phyloP scores from a whole-genome alignment of 2,888 invertebrate species.

The Parnassius orleans region DNA sequence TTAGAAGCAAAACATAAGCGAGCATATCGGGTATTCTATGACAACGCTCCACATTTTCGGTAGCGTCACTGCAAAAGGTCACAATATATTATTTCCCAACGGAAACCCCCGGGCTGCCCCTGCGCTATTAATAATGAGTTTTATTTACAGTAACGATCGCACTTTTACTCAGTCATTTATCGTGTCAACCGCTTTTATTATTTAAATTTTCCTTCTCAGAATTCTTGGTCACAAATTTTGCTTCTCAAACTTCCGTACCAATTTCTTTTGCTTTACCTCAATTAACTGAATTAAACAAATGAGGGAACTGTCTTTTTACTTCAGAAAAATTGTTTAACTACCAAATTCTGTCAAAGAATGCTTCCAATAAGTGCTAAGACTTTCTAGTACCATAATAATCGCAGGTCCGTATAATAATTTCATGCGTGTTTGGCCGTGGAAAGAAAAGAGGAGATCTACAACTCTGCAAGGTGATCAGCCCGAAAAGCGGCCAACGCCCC shows the following conservation, averaged over 20 bases:
- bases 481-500: too few species aligned
- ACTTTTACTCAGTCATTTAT: constrained; percentile 63
- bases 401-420: too few species aligned
- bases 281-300: constrained; percentile 31
- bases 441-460: too few species aligned
- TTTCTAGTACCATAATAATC: too few species aligned
- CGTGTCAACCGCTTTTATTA: constrained; percentile 44
- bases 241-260: constrained; percentile 23
- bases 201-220: constrained; percentile 42
- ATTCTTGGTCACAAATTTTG: constrained; percentile 13
- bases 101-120: constrained; percentile 54
- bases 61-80: constrained; percentile 52
- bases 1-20: constrained; percentile 25
- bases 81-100: constrained; percentile 59
- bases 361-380: constrained; percentile 16
- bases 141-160: constrained; percentile 73
- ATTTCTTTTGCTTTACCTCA: constrained; percentile 34
- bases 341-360: constrained; percentile 20
- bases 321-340: constrained; percentile 22
- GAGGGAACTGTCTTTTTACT: constrained; percentile 23
- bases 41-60: constrained; percentile 37
- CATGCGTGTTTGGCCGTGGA: too few species aligned
- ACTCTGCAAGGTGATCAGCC: too few species aligned
- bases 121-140: constrained; percentile 68
- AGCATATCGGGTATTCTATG: constrained; percentile 23